Evolutionary conservation across 2,888 invertebrate genomes (phyloP), one percentile per base, ranked within the genome.

Genomic region (Uloborus plumipes): DNA sequence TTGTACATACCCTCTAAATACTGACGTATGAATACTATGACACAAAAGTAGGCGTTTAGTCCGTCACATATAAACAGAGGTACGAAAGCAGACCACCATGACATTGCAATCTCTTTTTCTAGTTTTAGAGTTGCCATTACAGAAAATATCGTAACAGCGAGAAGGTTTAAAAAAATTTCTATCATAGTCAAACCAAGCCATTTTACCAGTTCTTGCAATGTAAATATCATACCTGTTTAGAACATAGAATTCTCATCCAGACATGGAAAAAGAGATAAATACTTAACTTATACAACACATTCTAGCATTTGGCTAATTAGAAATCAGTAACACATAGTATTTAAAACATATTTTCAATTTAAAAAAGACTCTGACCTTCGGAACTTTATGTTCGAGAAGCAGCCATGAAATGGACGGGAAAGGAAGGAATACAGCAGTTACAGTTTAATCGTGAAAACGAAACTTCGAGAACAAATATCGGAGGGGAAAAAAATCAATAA

Each of bases 161-260:
- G 91, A 64, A 97, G 90, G 89, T 97, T 95, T 84, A 97, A 92
- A 93, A 96, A 95, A 88, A 99, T 94, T 90, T 99, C 98, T 89
- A 98, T 97, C 80, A 96, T 93, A 20, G 98, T 97, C 71, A 98
- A 91, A 86, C 98, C 97, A 74, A 98, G 91, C 98, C 98, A 98
- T 85, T 94, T 93, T 67, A 96, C 95, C 80, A 98, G 91, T 90
- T 98, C 98, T 86, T 94, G 93, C 74, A 97, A 90, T 69, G 95
- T 94, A 90, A 96, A 94, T 89, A 95, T 94, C 95, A 95, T 95
- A 67, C 67, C 85, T 65, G 58, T 53, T 50, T 64, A 73, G 39
- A 39, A 39, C 39, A 9, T 39, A 39, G 39, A 39, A 39, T 39
- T 7, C 39, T 39, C 39, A 39, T 39, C 1, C 3, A 9, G 11